Conservation (phyloP, 2,797 vertebrate genomes). For the Neoniphon sammara region DNA sequence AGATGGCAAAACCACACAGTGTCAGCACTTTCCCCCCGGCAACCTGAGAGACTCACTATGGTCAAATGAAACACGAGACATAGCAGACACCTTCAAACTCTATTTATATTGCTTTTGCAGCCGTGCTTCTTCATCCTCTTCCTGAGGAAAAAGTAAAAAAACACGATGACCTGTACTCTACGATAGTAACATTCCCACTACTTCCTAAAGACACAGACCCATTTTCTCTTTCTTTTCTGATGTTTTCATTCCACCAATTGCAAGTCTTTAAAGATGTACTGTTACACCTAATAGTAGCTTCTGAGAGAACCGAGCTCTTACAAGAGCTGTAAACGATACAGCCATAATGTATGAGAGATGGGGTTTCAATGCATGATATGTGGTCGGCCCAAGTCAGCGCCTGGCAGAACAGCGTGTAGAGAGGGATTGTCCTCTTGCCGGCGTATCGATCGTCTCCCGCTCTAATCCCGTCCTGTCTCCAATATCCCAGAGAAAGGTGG, state of each 20-base stretch:
- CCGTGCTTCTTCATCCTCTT: neutral
- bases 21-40: conserved; percentile 72
- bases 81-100: conserved; percentile 66
- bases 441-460: conserved; percentile 66
- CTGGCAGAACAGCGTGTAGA: conserved; percentile 35
- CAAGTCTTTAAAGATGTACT: conserved; percentile 6
- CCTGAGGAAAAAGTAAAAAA: conserved; percentile 38
- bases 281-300: conserved; percentile 44
- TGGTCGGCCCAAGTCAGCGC: conserved; percentile 24
- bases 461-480: conserved; percentile 65
- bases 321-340: conserved; percentile 39
- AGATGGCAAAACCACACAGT: conserved; percentile 71
- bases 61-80: conserved; percentile 70
- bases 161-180: neutral
- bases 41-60: conserved; percentile 72
- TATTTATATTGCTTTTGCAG: conserved; percentile 61
- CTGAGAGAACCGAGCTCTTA: conserved; percentile 20
- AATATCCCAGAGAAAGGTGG: conserved; percentile 60
- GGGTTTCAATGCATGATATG: conserved; percentile 47
- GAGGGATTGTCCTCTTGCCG: conserved; percentile 62
- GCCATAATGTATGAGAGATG: conserved; percentile 45
- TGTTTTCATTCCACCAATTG: conserved; percentile 32
- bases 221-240: neutral
- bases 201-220: neutral
- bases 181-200: neutral